Evolutionary conservation across 2,888 invertebrate genomes (phyloP).

Genomic region (Lithodes maja): DNA sequence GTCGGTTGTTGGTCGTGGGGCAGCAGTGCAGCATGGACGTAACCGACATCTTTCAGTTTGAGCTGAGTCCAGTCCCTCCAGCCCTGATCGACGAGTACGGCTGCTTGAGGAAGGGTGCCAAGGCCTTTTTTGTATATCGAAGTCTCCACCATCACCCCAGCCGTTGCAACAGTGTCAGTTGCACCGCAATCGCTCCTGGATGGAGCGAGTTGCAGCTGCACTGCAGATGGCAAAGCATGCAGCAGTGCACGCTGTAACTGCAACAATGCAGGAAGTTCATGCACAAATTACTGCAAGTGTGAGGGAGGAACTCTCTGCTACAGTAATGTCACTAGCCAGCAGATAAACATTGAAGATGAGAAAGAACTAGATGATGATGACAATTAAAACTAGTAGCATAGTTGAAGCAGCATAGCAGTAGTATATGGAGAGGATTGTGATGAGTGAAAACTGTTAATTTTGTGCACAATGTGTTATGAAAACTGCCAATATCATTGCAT

Average conservation of each 20-base stretch:
- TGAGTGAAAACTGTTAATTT: neutral
- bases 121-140: constrained; percentile 25
- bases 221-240: constrained; percentile 17
- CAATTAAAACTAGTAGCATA: neutral
- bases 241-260: constrained; percentile 34
- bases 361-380: constrained; percentile 1
- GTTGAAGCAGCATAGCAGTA: neutral
- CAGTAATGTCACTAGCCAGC: neutral
- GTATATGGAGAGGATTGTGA: neutral
- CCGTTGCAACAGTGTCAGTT: neutral
- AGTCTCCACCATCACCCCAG: constrained; percentile 16
- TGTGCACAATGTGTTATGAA: constrained; percentile 17
- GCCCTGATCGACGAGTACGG: constrained; percentile 33
- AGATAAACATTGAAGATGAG: neutral
- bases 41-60: constrained; percentile 34
- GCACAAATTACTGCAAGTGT: constrained; percentile 29
- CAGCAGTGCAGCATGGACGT: constrained; percentile 15
- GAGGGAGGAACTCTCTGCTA: neutral
- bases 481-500: neutral
- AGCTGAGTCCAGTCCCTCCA: constrained; percentile 36
- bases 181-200: neutral
- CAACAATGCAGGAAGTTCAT: constrained; percentile 3
- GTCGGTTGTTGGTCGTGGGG: constrained; percentile 28
- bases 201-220: constrained; percentile 29
- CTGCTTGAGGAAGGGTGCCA: constrained; percentile 32